These are phyloP conservation scores for Ailurus styani DNA, from an alignment of 2,113 vertebrate genomes.

Conservation along the genomic window DNA sequence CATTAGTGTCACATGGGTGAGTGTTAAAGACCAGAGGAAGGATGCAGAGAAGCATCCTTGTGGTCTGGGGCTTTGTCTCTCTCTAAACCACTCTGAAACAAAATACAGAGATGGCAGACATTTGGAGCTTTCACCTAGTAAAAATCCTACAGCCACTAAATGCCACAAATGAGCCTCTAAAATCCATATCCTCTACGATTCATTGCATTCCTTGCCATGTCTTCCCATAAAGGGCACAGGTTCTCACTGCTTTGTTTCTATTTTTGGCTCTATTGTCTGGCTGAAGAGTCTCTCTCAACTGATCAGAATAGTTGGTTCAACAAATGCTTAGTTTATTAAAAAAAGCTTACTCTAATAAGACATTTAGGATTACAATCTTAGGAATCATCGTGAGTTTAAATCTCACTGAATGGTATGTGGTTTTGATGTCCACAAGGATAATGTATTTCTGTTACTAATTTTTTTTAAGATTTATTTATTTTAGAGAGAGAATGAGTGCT, in stretches of 20 bases:
- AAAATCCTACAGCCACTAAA: neutral
- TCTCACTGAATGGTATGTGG: neutral
- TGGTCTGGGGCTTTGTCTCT: neutral
- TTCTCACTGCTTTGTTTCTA: neutral
- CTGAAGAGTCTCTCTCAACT: neutral
- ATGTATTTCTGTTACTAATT: neutral
- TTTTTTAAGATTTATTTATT: neutral
- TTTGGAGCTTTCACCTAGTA: neutral
- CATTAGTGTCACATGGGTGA: constrained; percentile 10
- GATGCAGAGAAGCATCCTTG: neutral
- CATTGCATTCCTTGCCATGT: too few species aligned
- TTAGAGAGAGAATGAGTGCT: neutral
- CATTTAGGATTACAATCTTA: neutral
- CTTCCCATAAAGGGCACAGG: neutral
- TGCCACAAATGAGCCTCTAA: neutral
- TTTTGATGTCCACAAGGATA: neutral
- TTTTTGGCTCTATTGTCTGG: neutral
- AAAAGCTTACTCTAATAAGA: neutral
- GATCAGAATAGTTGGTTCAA: neutral
- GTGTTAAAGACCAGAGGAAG: neutral
- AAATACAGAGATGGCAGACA: neutral
- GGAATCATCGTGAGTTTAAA: neutral
- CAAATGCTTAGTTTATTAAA: neutral
- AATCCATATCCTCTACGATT: neutral
- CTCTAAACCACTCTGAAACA: neutral